Percentiles rank a stretch among this genome's conserved stretches.
Evolutionary conservation across 2,888 invertebrate species (phyloP).

Genomic region (Achlya flavicornis): DNA sequence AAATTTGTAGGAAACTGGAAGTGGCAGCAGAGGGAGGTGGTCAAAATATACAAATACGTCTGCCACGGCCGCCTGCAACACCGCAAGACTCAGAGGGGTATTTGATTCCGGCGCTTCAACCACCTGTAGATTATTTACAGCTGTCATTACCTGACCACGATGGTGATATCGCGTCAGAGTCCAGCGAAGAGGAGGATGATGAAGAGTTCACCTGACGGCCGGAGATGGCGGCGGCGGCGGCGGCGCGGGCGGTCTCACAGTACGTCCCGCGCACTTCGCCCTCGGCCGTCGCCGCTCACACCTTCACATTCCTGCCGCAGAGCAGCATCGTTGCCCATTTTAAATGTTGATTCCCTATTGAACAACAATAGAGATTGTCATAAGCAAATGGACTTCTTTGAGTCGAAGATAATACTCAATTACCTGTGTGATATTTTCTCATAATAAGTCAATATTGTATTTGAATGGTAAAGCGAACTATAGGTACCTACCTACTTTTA

Average conservation of each 20-base stretch:
- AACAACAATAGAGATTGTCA: conserved; percentile 17
- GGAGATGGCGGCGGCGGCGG: conserved; percentile 39
- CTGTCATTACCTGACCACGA: conserved; percentile 75
- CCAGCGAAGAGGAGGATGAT: conserved; percentile 67
- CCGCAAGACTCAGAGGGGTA: conserved; percentile 88
- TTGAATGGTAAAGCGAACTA: conserved; percentile 15
- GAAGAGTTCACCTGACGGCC: conserved; percentile 75
- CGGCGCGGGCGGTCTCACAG: conserved; percentile 49
- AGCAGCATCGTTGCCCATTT: conserved; percentile 43
- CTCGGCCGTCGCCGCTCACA: conserved; percentile 40
- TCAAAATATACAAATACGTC: conserved; percentile 55
- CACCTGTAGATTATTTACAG: conserved; percentile 83
- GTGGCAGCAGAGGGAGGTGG: conserved; percentile 67
- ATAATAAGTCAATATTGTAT: conserved; percentile 25
- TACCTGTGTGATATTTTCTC: conserved; percentile 57
- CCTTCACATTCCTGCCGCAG: conserved; percentile 64
- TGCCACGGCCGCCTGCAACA: conserved; percentile 81
- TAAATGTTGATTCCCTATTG: conserved; percentile 43
- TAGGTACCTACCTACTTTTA: conserved; percentile 18
- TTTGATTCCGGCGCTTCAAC: conserved; percentile 84
- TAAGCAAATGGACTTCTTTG: conserved; percentile 23
- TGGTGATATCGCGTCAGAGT: conserved; percentile 63
- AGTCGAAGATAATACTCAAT: conserved; percentile 48
- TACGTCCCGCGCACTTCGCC: conserved; percentile 65
- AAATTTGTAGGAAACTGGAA: conserved; percentile 87